Base-by-base conservation (phyloP, 1,140 invertebrate species). In the Panulirus ornatus region DNA sequence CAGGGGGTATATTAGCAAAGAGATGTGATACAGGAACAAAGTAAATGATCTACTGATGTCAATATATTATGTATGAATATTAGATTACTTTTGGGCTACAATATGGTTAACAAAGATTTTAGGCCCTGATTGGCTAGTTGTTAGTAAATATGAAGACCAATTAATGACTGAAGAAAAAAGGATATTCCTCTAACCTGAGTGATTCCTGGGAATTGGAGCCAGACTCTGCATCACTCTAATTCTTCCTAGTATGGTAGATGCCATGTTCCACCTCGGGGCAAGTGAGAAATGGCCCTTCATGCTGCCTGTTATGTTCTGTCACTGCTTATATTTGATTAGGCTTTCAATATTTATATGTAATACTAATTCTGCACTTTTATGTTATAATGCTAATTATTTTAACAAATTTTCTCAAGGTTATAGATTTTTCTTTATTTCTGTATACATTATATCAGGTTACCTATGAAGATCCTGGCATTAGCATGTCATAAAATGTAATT, bases 221-320 rank as follows among this genome's bases (percentile, higher is more conserved):
- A 44, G 27, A 78, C n/a, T 78, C 27, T 78, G 44, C 40, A 78
- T 30, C 44, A n/a, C 11, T 78, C 27, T 78, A 30, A 78, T 47
- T 44, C 36, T 75, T 58, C n/a, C 54, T 58, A 58, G 42, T 78
- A 34, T 78, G 44, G 40, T 78, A 36, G 79, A 3, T 14, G 81
- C 81, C 81, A 66, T 8, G 34, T 40, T 83, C 54, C 81, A 83
- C 81, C 81, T 40, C 6, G 51, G 58, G 79, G 58, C 81, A 83
- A 66, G 81, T 83, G 81, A 83, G 54, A 83, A 58, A 36, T 40
- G 51, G 81, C 34, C 38, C 38, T n/a, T 54, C 81, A 58, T 66
- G 40, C 36, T 66, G 34, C 51, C 58, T 83, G 81, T 36, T 58
- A 34, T n/a, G n/a, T 40, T 51, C 14, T 40, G 16, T 40, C 58